Evolutionary conservation across 2,797 vertebrate species (phyloP), one percentile per base, ranked within the genome.

Genomic region (Lepidocolaptes lacrymiger): DNA sequence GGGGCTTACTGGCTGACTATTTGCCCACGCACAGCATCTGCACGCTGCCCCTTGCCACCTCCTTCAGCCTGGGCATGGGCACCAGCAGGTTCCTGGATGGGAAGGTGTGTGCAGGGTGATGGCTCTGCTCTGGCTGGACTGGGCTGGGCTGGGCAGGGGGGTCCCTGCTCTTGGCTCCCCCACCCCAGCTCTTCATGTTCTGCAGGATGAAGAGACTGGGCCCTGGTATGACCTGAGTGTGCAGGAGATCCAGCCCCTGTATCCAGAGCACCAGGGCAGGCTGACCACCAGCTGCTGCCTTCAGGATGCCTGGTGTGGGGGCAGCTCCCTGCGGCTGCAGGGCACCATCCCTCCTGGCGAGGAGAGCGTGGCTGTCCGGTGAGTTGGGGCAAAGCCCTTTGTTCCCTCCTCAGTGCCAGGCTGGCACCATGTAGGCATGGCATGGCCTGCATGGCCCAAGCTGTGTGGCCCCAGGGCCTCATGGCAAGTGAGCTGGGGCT

Each of bases 51-150:
- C 99, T 99, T 6, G 59, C 97, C 94, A 99, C 99, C 12, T 99
- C 98, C 46, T 99, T 99, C 98, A 99, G 98, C 96, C 98, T 99
- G 97, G 99, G 99, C 88, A 98, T 99, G 97, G 99, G 99, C 37
- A 98, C 97, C 62, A 97, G 97, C 6, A 55, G 98, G 44, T 98
- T 98, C 97, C 97, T 97, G 95, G 98, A 97, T 5, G 99, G 99
- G 78, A 96, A 99, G 98, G 99, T 99, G 97, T 10, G 96, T 75
- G 49, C 17, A 21, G 26, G 51, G 3, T 0, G 12, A 30, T 0
- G 7, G 39, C 62, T 68, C 1, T 4, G 59, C 56, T 48, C 21
- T 4, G 44, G 22, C 58, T 4, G 26, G 13, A 34, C 24, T 32
- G 56, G 13, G 32, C 2, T 32, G 59, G 26, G 34, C 20, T 12